Base-by-base conservation (phyloP, 2,888 invertebrate genomes). In the Pyrrhia umbra region DNA sequence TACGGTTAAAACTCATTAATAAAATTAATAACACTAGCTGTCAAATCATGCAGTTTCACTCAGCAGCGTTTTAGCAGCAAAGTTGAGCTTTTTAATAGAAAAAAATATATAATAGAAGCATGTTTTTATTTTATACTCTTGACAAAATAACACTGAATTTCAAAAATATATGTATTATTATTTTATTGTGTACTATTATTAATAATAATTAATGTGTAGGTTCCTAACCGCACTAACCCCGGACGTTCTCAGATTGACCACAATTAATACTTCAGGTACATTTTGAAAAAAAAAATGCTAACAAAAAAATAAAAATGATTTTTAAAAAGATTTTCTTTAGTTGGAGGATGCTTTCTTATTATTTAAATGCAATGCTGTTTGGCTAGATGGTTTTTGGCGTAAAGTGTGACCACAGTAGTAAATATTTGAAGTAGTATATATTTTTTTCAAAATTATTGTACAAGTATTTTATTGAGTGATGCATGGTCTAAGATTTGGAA, bases 181-280 rank as follows among this genome's bases (percentile, higher is more conserved):
- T 70, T 39, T 37, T 74, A 72, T 77, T 70, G 68, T 80, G 80
- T 81, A 85, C 72, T 83, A 68, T 82, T 85, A 79, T 70, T 80
- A 80, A 80, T 63, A 46, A 81, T 54, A 34, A 74, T 79, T 74
- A 67, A 80, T 91, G 90, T 88, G 84, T 95, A 95, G 95, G 95
- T 95, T 95, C 91, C 93, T 95, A 92, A 93, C 95, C 82, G 95
- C 95, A 87, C 89, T 95, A 91, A 95, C 95, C 83, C 95, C 95
- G 82, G 95, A 95, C 84, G 95, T 95, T 83, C 92, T 95, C 87
- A 93, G 95, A 92, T 90, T 95, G 92, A 95, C 95, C 68, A 94
- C 95, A 85, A 95, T 95, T 83, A 95, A 95, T 91, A 92, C 88
- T 81, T 90, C 95, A 95, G 95, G 95, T 95, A 93, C 86, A 87